Conservation (phyloP, 92 coral and sea anemone genomes). For the Epizoanthus stellaris region DNA sequence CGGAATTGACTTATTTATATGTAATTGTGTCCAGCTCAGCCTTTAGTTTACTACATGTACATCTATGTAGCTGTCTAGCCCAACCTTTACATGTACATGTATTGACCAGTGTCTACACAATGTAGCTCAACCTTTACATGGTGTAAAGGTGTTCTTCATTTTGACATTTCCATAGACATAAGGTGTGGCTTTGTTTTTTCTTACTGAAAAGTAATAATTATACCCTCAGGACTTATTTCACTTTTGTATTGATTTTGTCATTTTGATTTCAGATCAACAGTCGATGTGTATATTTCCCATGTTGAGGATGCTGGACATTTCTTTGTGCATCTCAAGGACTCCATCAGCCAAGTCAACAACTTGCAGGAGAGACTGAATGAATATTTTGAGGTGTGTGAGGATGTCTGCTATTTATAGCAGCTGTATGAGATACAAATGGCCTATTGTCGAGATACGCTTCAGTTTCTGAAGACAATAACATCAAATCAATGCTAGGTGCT, state of each 20-base stretch:
- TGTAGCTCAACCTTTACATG: too few relatives aligned
- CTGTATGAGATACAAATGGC: too few relatives aligned
- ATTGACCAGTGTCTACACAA: too few relatives aligned
- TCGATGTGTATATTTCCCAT: slow-evolving; percentile 74
- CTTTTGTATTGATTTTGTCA: neutral
- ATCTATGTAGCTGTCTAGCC: too few relatives aligned
- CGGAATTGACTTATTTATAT: too few relatives aligned
- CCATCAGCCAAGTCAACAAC: slow-evolving; percentile 50
- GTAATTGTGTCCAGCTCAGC: too few relatives aligned
- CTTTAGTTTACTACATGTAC: too few relatives aligned
- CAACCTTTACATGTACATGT: too few relatives aligned
- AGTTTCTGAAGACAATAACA: neutral
- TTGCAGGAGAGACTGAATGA: slow-evolving; percentile 58
- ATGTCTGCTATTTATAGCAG: neutral
- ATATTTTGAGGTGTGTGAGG: slow-evolving; percentile 52
- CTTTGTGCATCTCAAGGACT: slow-evolving; percentile 71
- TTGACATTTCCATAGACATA: too few relatives aligned
- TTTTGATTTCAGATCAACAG: slow-evolving; percentile 52
- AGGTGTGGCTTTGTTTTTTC: neutral
- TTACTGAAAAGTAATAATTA: neutral
- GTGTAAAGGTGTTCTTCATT: too few relatives aligned
- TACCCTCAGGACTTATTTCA: neutral
- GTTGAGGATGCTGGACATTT: slow-evolving; percentile 67
- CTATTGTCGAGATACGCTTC: neutral
- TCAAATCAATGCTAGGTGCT: too few relatives aligned